Evolutionary conservation across 2,888 invertebrate genomes (phyloP), one percentile per base, ranked within the genome.

Genomic region (Limnephilus lunatus): DNA sequence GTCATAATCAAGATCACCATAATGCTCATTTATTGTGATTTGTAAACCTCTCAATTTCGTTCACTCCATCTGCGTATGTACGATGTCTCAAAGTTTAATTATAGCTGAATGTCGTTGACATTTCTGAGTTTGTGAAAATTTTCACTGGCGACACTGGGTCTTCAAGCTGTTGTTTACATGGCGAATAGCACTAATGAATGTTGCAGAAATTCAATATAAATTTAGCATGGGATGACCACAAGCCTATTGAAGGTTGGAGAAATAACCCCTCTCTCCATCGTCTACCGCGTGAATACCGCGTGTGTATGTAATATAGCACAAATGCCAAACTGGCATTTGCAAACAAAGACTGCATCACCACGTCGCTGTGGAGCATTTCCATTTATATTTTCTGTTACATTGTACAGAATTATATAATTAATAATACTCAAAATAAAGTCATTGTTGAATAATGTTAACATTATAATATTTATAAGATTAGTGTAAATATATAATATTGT

Each of bases 321-420:
- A 89, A 80, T 89, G 88, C 35, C 88, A 9, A 68, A 12, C 81
- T 3, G 88, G 80, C 88, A 44, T 89, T 80, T 89, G 81, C 81
- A 39, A n/a, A 35, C 68, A n/a, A 89, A 89, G 88, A 89, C 88
- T 89, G 88, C 80, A 68, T 68, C 39, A 80, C 88, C 68, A n/a
- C 25, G 30, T 9, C 35, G 19, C 30, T n/a, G 68, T 31, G 68
- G 88, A 80, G 81, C n/a, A 80, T 89, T 89, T 86, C 32, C 35
- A 39, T 89, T 87, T 89, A 35, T 89, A 48, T 86, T 89, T 80
- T 89, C 31, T 80, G 88, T 80, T 80, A 80, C 88, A n/a, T 83
- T 83, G 11, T 32, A 83, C 30, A 19, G 32, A 3, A 19, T 83
- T 44, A 44, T 4, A 44, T 44, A 83, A 83, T 19, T 83, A 32